Evolutionary conservation across 2,888 invertebrate species (phyloP).

Genomic region (Nemurella pictetii): DNA sequence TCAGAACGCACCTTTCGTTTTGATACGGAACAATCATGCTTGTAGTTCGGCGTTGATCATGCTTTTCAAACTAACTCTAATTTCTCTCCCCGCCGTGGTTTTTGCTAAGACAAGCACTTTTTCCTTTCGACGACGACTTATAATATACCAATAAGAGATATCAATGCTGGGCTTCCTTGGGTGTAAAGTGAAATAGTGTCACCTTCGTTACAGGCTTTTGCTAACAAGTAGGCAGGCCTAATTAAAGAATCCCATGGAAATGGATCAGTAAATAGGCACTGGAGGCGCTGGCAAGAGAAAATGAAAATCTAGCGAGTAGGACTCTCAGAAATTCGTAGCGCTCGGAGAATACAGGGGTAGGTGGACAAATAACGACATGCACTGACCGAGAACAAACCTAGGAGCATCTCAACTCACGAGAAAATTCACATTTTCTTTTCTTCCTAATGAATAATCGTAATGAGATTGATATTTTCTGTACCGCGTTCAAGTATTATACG

Average conservation of each 20-base stretch:
- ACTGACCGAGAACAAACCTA: constrained; percentile 18
- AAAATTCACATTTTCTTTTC: neutral
- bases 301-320: constrained; percentile 18
- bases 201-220: neutral
- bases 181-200: neutral
- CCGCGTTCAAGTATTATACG: neutral
- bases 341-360: constrained; percentile 42
- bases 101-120: neutral
- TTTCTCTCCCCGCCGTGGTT: neutral
- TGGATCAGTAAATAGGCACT: neutral
- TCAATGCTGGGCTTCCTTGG: constrained; percentile 38
- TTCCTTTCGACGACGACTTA: neutral
- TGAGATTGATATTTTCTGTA: neutral
- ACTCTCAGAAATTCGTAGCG: constrained; percentile 21
- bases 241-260: neutral
- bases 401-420: neutral
- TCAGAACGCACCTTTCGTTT: neutral
- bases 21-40: neutral
- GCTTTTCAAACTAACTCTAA: neutral
- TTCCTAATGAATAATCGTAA: neutral
- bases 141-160: constrained; percentile 28
- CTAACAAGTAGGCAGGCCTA: neutral
- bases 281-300: constrained; percentile 4
- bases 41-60: neutral
- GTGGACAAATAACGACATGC: constrained; percentile 22